Evolutionary conservation across 2,888 invertebrate genomes (phyloP), one percentile per base, ranked within the genome.

Genomic region (Stenodema calcarata): DNA sequence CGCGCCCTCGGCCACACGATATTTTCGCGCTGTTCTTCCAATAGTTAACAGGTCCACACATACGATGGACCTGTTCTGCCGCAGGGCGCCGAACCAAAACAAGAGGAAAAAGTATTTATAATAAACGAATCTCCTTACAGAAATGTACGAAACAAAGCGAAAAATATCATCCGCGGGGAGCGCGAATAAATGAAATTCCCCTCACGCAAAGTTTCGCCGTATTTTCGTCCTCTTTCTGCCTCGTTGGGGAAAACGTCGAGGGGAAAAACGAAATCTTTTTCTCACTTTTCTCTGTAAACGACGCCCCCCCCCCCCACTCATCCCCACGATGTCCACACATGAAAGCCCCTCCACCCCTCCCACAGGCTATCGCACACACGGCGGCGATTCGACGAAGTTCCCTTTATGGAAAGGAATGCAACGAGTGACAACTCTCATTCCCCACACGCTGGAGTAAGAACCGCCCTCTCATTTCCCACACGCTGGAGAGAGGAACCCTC

Each of bases 391-490:
- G 62, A 62, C 62, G 41, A 73, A 73, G 73, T 73, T 73, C 73
- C 28, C 62, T 73, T 73, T 73, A 73, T 35, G 73, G 35, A 23
- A 70, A 70, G 73, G 73, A 73, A 73, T 73, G 73, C 73, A 28
- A 27, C 27, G 47, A 14, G 80, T 47, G 50, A 80, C 80, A 80
- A 80, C 80, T 80, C 80, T 54, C 79, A 47, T 79, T 47, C 79
- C 79, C 35, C n/a, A n/a, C 16, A 9, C 28, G n/a, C 75, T 14
- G n/a, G 50, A 50, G n/a, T 0, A n/a, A n/a, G n/a, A n/a, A n/a
- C n/a, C n/a, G n/a, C n/a, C n/a, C n/a, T n/a, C 50, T 50, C 23
- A 62, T 23, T 62, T n/a, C n/a, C n/a, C n/a, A n/a, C n/a, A n/a
- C n/a, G n/a, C n/a, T n/a, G n/a, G n/a, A n/a, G n/a, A n/a, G n/a